Evolutionary conservation across 2,113 vertebrate species (phyloP).

Genomic region (Narcine bancroftii): DNA sequence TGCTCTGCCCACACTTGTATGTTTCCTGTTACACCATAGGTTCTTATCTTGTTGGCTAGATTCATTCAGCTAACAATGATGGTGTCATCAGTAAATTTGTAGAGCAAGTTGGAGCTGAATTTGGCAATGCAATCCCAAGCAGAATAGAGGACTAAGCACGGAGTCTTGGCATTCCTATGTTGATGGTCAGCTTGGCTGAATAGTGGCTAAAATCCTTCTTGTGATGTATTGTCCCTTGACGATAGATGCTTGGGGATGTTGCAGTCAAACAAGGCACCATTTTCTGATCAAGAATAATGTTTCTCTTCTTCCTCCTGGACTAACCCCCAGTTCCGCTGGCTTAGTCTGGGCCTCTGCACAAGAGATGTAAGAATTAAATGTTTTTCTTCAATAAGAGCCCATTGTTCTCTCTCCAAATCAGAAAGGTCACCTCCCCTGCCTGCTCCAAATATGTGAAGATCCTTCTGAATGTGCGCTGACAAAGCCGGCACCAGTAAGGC

Average conservation of each 20-base stretch:
- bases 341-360: not conserved
- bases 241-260: not conserved
- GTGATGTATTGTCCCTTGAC: not conserved
- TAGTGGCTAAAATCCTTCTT: not conserved
- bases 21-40: no score
- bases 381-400: not conserved
- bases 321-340: not conserved
- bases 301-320: not conserved
- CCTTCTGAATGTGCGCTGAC: not conserved
- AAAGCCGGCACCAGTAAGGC: not conserved
- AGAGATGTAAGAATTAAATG: not conserved
- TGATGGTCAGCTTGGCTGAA: no score
- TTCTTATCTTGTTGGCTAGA: no score
- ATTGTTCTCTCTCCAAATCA: no score
- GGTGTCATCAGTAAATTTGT: no score
- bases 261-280: not conserved
- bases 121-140: no score
- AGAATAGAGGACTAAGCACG: no score
- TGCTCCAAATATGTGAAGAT: not conserved
- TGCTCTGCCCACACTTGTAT: no score
- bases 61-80: no score
- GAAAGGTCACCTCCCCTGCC: no score
- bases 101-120: no score
- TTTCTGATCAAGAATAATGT: not conserved
- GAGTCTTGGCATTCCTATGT: no score